phyloP scores from a whole-genome alignment of 2,888 invertebrate species.

The Tetramorium bicarinatum region DNA sequence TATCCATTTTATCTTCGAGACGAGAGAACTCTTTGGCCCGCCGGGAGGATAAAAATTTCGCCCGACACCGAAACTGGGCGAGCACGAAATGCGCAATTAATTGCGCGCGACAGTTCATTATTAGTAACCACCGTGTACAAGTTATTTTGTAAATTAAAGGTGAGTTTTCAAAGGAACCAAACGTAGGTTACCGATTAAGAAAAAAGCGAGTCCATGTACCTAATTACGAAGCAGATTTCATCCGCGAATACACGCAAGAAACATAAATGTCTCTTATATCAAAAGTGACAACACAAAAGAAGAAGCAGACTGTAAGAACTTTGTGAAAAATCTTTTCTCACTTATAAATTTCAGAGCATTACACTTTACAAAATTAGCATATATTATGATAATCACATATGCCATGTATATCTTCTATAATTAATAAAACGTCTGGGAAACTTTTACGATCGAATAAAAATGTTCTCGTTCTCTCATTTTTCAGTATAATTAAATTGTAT shows the following conservation, averaged over 20 bases:
- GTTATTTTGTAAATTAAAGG: constrained; percentile 48
- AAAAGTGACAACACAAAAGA: background rate
- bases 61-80: constrained; percentile 58
- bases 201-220: constrained; percentile 38
- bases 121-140: constrained; percentile 47
- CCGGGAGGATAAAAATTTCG: constrained; percentile 51
- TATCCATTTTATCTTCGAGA: constrained; percentile 54
- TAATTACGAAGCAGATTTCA: constrained; percentile 50
- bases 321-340: background rate
- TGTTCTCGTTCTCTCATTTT: background rate
- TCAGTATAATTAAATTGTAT: background rate
- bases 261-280: constrained; percentile 10
- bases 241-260: constrained; percentile 14
- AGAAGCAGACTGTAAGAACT: background rate
- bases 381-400: background rate
- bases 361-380: background rate
- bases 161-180: constrained; percentile 42
- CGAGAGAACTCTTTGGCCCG: constrained; percentile 46
- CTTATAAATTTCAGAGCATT: constrained; percentile 3
- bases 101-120: constrained; percentile 57
- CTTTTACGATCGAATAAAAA: background rate
- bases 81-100: constrained; percentile 52
- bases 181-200: constrained; percentile 42
- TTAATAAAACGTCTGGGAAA: background rate
- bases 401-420: background rate